Percentiles rank a stretch among this genome's conserved stretches.
Evolutionary conservation across 2,888 invertebrate genomes (phyloP).

Genomic region (Rotaria magnacalcarata): DNA sequence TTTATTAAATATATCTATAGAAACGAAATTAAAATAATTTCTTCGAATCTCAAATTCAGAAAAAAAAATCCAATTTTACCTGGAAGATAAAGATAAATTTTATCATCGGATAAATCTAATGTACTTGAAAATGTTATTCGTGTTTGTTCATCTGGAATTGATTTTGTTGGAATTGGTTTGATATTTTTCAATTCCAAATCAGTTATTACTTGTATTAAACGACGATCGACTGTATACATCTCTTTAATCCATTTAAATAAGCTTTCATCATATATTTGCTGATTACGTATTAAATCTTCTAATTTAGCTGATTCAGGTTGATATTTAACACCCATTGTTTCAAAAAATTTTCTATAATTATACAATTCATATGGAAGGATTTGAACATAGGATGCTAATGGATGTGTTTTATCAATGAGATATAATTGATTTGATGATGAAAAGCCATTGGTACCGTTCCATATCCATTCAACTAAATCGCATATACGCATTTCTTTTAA

Average conservation of each 20-base stretch:
- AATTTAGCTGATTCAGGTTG: conserved; percentile 37
- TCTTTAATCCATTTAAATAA: conserved; percentile 36
- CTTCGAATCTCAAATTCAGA: not conserved
- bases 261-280: not conserved
- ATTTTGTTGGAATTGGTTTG: not conserved
- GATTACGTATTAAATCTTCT: conserved; percentile 19
- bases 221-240: not conserved
- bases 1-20: conserved; percentile 22
- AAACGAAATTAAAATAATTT: no score
- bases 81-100: conserved; percentile 30
- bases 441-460: conserved; percentile 42
- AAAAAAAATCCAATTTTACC: not conserved
- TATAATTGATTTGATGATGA: conserved; percentile 38
- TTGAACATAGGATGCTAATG: conserved; percentile 35
- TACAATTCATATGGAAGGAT: conserved; percentile 45
- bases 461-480: conserved; percentile 42
- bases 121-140: conserved; percentile 27
- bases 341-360: conserved; percentile 42
- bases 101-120: not conserved
- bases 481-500: conserved; percentile 40
- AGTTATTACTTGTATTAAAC: not conserved
- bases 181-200: not conserved
- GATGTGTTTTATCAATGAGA: conserved; percentile 43
- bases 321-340: conserved; percentile 42
- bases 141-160: not conserved